These are phyloP conservation scores for Morus bassanus DNA, from an alignment of 2,797 vertebrate species.

Conservation along the genomic window DNA sequence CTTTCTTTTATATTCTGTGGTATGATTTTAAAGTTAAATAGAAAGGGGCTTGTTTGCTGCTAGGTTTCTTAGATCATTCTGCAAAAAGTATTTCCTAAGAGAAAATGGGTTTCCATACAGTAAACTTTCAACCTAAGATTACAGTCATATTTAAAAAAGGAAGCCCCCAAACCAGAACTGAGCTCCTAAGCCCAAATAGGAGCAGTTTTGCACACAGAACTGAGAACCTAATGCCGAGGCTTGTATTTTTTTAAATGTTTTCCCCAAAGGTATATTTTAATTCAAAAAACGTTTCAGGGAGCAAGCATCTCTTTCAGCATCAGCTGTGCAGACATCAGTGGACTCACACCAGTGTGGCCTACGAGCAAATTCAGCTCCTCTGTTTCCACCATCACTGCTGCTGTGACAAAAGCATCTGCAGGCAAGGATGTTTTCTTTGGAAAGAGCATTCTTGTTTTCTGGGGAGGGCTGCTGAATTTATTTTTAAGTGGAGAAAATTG, in stretches of 20 bases:
- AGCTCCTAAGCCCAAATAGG: not conserved
- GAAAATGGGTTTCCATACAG: not conserved
- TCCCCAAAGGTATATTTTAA: not conserved
- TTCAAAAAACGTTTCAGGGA: not conserved
- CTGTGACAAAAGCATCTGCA: slow-evolving; percentile 17
- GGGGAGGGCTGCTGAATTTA: not conserved
- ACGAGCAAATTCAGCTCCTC: not conserved
- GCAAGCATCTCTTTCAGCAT: not conserved
- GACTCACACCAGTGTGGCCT: rapidly evolving
- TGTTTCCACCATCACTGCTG: not conserved
- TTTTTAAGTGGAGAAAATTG: slow-evolving; percentile 7
- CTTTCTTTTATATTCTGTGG: not conserved
- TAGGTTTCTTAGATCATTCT: not conserved
- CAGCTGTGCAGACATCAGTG: rapidly evolving
- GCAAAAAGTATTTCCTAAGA: not conserved
- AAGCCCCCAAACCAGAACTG: not conserved
- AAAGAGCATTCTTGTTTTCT: not conserved
- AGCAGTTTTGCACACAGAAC: not conserved
- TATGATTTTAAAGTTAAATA: not conserved
- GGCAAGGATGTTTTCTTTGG: slow-evolving; percentile 1
- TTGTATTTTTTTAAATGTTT: not conserved
- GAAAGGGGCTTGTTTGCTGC: not conserved
- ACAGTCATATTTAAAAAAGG: not conserved
- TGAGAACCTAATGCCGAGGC: not conserved
- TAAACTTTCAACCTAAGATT: not conserved